Evolutionary conservation across 2,797 vertebrate genomes (phyloP).

Genomic region (Neopelma chrysocephalum): DNA sequence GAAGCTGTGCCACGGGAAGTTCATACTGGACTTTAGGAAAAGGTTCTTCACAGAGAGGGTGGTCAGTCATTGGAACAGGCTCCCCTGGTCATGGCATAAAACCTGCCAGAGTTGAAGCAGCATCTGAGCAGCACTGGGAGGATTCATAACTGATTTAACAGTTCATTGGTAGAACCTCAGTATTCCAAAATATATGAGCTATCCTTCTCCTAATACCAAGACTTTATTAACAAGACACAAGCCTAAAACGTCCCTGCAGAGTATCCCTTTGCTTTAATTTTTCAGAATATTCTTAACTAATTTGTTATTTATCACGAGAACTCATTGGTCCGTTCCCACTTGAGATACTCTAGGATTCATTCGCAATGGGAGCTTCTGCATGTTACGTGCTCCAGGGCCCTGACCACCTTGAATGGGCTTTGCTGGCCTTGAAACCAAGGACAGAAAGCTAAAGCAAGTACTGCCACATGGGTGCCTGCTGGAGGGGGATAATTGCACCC

Average conservation of each 20-base stretch:
- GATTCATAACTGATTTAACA: neutral
- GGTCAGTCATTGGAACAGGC: accelerated
- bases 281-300: neutral
- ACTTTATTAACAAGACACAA: neutral
- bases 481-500: accelerated
- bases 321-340: neutral
- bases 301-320: neutral
- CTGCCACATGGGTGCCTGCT: accelerated
- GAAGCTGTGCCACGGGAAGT: neutral
- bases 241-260: neutral
- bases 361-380: neutral
- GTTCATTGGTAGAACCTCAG: neutral
- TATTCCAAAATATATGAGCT: neutral
- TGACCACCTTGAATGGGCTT: accelerated
- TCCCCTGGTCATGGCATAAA: neutral
- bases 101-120: neutral
- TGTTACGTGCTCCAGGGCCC: accelerated
- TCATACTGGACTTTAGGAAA: neutral
- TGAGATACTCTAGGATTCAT: neutral
- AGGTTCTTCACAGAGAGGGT: neutral
- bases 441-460: neutral
- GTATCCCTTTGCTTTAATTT: neutral
- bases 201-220: neutral
- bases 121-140: neutral
- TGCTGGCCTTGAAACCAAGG: neutral